These are phyloP conservation scores for Scomberomorus guttatus DNA, from an alignment of 2,797 vertebrate genomes.

Conservation along the genomic window DNA sequence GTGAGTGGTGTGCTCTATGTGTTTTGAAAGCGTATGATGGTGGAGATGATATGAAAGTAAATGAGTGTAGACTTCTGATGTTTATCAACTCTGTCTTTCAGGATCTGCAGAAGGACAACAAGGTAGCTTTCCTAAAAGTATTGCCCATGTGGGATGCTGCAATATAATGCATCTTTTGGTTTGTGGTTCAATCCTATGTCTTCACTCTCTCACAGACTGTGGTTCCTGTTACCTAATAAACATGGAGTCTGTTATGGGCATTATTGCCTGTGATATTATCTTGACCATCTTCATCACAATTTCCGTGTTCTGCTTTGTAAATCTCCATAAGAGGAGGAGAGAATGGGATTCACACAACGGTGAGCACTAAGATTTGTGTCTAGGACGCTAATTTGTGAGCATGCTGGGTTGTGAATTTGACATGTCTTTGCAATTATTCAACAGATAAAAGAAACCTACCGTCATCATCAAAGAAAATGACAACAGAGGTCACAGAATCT, in stretches of 20 bases:
- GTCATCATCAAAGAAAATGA: slow-evolving; percentile 71
- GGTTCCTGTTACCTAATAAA: slow-evolving; percentile 80
- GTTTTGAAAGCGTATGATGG: background rate
- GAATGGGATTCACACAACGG: slow-evolving; percentile 65
- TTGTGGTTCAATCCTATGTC: slow-evolving; percentile 4
- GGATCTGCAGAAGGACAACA: slow-evolving; percentile 75
- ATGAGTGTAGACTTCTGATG: background rate
- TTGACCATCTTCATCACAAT: slow-evolving; percentile 84
- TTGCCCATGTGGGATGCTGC: background rate
- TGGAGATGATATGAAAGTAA: background rate
- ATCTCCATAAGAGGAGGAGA: slow-evolving; percentile 65
- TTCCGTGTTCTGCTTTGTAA: slow-evolving; percentile 80
- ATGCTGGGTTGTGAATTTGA: background rate
- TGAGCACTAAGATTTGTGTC: slow-evolving; percentile 26
- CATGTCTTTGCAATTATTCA: background rate
- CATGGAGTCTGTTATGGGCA: slow-evolving; percentile 74
- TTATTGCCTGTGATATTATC: slow-evolving; percentile 84
- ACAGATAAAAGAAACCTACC: slow-evolving; percentile 73
- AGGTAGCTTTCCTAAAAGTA: slow-evolving; percentile 62
- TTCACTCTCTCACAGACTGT: slow-evolving; percentile 72
- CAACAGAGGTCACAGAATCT: slow-evolving; percentile 81
- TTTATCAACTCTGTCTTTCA: slow-evolving; percentile 59
- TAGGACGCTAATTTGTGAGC: background rate
- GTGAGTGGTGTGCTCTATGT: slow-evolving; percentile 70
- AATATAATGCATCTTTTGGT: background rate